Conservation (phyloP, 2,113 vertebrate species). For the Ceyx cyanopectus region DNA sequence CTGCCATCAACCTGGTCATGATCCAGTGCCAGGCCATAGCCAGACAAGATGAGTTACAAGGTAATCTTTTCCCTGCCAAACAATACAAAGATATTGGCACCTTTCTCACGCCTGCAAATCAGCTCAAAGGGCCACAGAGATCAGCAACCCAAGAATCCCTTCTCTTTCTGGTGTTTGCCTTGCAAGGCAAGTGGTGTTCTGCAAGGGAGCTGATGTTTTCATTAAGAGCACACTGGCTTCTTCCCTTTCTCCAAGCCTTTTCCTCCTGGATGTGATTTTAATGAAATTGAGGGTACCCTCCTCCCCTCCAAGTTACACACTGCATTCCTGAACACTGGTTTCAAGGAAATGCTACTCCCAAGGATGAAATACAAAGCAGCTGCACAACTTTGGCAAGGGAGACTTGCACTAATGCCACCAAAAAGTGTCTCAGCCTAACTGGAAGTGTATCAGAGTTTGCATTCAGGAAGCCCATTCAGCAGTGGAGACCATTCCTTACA, state of each 20-base stretch:
- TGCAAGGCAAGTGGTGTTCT: not conserved
- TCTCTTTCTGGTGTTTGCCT: slow-evolving; percentile 20
- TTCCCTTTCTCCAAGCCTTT: slow-evolving; percentile 14
- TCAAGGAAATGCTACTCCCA: slow-evolving; percentile 16
- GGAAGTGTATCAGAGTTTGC: slow-evolving; percentile 3
- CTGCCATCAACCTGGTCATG: slow-evolving; percentile 62
- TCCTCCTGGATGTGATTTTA: slow-evolving; percentile 37
- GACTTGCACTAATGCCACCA: slow-evolving; percentile 24
- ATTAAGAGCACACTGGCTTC: not conserved
- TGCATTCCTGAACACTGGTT: slow-evolving; percentile 26
- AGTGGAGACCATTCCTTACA: not conserved
- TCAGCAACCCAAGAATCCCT: slow-evolving; percentile 23
- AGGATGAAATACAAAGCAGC: slow-evolving; percentile 60
- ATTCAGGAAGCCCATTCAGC: not conserved
- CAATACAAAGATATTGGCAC: slow-evolving; percentile 59
- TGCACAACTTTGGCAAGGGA: slow-evolving; percentile 42
- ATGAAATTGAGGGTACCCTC: slow-evolving; percentile 1
- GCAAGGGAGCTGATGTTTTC: slow-evolving; percentile 4
- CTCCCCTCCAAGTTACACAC: slow-evolving; percentile 7
- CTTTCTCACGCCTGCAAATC: slow-evolving; percentile 53
- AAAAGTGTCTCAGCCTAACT: slow-evolving; percentile 30
- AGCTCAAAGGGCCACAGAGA: slow-evolving; percentile 30
- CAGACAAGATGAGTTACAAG: slow-evolving; percentile 67
- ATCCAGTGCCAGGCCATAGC: slow-evolving; percentile 56
- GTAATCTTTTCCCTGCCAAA: slow-evolving; percentile 47